Evolutionary conservation across 2,113 vertebrate species (phyloP), one percentile per base, ranked within the genome.

Genomic region (Lophura nycthemera): DNA sequence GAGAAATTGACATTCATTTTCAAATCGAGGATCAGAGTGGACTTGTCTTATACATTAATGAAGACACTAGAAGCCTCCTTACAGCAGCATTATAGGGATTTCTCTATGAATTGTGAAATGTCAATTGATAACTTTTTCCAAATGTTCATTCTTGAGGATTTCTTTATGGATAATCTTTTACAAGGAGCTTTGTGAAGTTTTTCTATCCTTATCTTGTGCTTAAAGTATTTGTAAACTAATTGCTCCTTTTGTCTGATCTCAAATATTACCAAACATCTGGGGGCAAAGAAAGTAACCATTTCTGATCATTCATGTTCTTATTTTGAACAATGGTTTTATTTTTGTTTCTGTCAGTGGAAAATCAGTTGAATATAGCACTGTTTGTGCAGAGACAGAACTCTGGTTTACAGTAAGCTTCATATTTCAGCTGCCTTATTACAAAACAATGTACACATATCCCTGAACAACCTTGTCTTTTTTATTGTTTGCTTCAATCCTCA

Each of bases 11-110:
- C 57, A 45, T 22, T 71, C 15, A 43, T 2, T 8, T 71, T 66
- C 2, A 5, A 69, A 43, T 22, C 2, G 20, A 4, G 2, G 11
- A n/a, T 60, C 40, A 56, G 11, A 48, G 4, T 7, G 8, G 1
- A 2, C 27, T 56, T 69, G 56, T 21, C 4, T 21, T 48, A 59
- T 4, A 29, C 6, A 57, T 2, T 42, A 17, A 5, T 47, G 17
- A 65, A 36, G 52, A 2, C 3, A 38, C 66, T 30, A 32, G 27
- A 83, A 47, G 1, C 0, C 0, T 30, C 3, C 64, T 85, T 71
- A 48, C 8, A 13, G 1, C 2, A 48, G 11, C 38, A 56, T 40
- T 50, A 38, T 4, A 0, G 0, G 11, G 5, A 64, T 3, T 67
- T 57, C 6, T 42, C 19, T 7, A 60, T 2, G 9, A 48, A 27